Percentiles rank a stretch among this genome's conserved stretches.
Conservation (phyloP, 2,113 vertebrate species). For the Cairina moschata region DNA sequence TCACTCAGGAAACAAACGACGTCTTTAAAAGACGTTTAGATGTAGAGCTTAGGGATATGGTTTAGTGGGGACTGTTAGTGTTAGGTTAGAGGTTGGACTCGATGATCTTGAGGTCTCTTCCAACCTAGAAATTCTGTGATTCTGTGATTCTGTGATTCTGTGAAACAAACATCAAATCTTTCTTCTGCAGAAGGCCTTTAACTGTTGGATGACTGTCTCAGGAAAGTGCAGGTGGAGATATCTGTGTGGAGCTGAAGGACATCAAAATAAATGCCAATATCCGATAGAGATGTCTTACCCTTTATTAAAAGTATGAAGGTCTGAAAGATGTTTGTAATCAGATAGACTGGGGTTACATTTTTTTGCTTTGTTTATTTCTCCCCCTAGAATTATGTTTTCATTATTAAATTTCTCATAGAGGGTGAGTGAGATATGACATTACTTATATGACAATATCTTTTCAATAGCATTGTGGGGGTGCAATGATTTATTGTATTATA, state of each 20-base stretch:
- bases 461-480: neutral
- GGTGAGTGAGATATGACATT: neutral
- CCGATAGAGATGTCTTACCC: neutral
- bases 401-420: neutral
- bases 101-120: too few species aligned
- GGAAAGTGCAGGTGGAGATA: neutral
- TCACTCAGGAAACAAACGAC: neutral
- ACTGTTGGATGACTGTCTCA: neutral
- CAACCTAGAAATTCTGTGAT: too few species aligned
- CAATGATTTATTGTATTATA: neutral
- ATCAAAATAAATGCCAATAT: neutral
- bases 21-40: too few species aligned
- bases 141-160: too few species aligned
- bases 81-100: too few species aligned
- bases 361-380: fast-evolving
- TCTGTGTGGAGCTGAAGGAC: neutral
- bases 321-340: neutral
- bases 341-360: neutral
- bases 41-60: too few species aligned
- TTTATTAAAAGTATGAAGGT: neutral
- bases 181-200: neutral
- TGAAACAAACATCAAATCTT: neutral
- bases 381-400: neutral
- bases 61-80: too few species aligned
- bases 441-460: neutral